These are phyloP conservation scores for Leptinotarsa defecta DNA, from an alignment of 1,140 invertebrate genomes.

Conservation along the genomic window DNA sequence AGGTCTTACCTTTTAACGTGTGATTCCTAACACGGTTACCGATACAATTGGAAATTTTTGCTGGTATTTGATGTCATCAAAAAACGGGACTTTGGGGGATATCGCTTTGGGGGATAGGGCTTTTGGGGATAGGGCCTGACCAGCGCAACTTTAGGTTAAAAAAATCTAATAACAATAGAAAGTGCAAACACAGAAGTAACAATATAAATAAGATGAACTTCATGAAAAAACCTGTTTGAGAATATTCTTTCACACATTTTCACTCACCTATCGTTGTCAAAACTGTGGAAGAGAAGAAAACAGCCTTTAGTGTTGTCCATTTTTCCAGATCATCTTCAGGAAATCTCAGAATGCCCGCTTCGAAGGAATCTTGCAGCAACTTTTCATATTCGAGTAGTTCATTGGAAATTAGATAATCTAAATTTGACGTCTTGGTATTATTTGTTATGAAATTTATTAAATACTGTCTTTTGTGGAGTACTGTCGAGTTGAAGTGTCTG, in stretches of 20 bases:
- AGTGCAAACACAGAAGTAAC: too few relatives aligned
- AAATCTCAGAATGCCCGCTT: constrained; percentile 59
- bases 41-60: too few relatives aligned
- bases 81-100: too few relatives aligned
- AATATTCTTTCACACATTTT: not conserved
- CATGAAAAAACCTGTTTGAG: too few relatives aligned
- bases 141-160: too few relatives aligned
- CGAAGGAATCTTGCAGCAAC: constrained; percentile 63
- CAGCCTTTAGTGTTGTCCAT: constrained; percentile 78
- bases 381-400: constrained; percentile 64
- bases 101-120: too few relatives aligned
- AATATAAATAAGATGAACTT: too few relatives aligned
- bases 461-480: constrained; percentile 58
- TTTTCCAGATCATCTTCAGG: constrained; percentile 60
- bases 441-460: constrained; percentile 64
- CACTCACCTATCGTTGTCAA: constrained; percentile 80
- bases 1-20: too few relatives aligned
- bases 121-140: too few relatives aligned
- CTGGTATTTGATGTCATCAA: too few relatives aligned
- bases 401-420: constrained; percentile 62
- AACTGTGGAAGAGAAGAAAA: constrained; percentile 84
- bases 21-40: too few relatives aligned
- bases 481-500: constrained; percentile 42
- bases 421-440: constrained; percentile 62
- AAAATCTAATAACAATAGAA: too few relatives aligned